Evolutionary conservation across 92 coral and sea anemone species (phyloP), one percentile per base, ranked within the genome.

Genomic region (Heliopora coerulea): DNA sequence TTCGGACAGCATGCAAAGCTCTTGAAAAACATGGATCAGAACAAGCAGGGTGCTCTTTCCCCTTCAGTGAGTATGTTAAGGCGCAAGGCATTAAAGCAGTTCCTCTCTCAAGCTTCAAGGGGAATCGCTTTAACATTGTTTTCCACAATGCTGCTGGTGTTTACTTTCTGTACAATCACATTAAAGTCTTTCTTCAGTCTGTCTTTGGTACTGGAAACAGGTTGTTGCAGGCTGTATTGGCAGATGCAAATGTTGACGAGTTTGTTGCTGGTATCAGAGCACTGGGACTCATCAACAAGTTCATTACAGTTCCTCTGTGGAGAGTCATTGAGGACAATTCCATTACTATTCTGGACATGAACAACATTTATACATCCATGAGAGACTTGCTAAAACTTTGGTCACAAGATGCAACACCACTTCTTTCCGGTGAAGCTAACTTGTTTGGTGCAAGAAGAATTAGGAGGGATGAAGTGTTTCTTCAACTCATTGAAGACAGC

Each of bases 1-100:
- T 84, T 4, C 48, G 88, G 56, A 84, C 84, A 27, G 80, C 64
- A 31, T 84, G 83, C 60, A 84, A 84, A 65, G 88, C 88, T 62
- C 39, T 84, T 73, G 75, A 84, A 69, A 64, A 75, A 19, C 79
- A 78, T 49, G 88, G 79, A 28, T 84, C 70, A 14, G 81, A 79
- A 66, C 56, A 79, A 25, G 61, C 67, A 8, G 88, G 89, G 30
- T 59, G 89, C 63, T 48, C 56, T 20, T 56, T 79, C 19, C 72
- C 79, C 30, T 61, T 80, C 42, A 58, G 59, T 70, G 84, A 80
- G 26, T 69, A 69, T 57, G 34, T 61, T 29, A 58, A 54, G 79
- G 57, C 49, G 27, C 78, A 80, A 31, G 79, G 73, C 26, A 57
- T 80, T 37, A 48, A 40, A 59, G 52, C 69, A 23, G 79, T 80